A percentile compares a stretch with the other conserved stretches of the same genome.
Evolutionary conservation across 1,140 invertebrate species (phyloP).

Genomic region (Drosophila neocordata): DNA sequence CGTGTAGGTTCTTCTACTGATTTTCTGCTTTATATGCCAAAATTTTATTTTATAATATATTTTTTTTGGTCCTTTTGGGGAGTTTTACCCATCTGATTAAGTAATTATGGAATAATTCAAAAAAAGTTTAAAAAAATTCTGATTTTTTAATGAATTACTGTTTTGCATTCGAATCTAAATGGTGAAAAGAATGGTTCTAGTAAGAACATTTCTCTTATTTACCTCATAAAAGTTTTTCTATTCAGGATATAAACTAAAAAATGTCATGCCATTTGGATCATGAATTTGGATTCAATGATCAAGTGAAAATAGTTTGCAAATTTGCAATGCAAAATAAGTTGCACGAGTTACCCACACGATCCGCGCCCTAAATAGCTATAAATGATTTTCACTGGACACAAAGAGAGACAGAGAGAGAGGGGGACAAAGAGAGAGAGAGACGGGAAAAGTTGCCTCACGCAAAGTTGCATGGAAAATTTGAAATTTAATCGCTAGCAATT

Average conservation of each 20-base stretch:
- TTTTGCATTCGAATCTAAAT: too few relatives aligned
- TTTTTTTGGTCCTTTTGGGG: too few relatives aligned
- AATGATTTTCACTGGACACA: conserved; percentile 68
- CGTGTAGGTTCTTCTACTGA: too few relatives aligned
- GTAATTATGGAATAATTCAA: too few relatives aligned
- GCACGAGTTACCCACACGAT: conserved; percentile 7
- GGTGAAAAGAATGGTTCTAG: too few relatives aligned
- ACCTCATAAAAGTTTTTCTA: background rate
- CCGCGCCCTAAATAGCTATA: conserved; percentile 41
- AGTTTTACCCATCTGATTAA: too few relatives aligned
- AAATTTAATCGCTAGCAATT: conserved; percentile 81
- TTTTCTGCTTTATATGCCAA: too few relatives aligned
- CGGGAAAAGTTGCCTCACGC: conserved; percentile 8
- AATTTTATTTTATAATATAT: too few relatives aligned
- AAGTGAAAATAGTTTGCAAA: background rate
- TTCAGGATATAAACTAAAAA: background rate
- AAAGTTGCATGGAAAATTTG: conserved; percentile 75
- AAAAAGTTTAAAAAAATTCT: too few relatives aligned
- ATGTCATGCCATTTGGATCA: conserved; percentile 3
- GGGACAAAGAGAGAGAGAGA: background rate
- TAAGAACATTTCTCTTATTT: background rate
- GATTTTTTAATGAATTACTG: too few relatives aligned
- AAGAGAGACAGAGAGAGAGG: conserved; percentile 63
- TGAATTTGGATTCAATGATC: background rate
- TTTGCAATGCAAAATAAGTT: conserved; percentile 21